Evolutionary conservation across 1,140 invertebrate genomes (phyloP), one percentile per base, ranked within the genome.

Genomic region (Batillaria attramentaria): DNA sequence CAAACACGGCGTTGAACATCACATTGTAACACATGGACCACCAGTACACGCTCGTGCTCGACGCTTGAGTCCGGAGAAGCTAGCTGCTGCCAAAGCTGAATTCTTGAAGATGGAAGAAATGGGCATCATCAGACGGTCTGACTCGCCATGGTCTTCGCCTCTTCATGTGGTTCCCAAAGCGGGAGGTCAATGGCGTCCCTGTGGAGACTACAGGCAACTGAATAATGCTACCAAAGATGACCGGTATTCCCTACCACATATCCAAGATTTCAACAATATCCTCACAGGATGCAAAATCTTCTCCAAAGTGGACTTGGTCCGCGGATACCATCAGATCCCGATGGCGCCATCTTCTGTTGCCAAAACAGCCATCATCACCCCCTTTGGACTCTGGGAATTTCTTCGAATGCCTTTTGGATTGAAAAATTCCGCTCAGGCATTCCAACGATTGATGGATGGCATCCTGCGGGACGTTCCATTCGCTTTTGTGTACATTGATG

Each of bases 151-250:
- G 91, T 85, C 91, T 24, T 90, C 88, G 5, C 90, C 91, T 31
- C 75, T 92, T 4, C 89, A 91, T 77, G 10, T 93, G 68, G 90
- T 91, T 0, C 82, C 81, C 10, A 93, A 93, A 76, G 83, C 86
- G 70, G 83, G 88, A 77, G 89, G 87, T 8, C 76, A 78, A 8
- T 91, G 86, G 81, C 78, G 92, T 39, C 82, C 88, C 0, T 91
- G 88, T 77, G 90, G 92, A 0, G 92, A 93, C 83, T 93, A 91
- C 78, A 81, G 90, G 5, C 57, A 72, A 24, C 78, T 93, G 0
- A 93, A 93, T 31, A 81, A 60, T 82, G 0, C 35, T 87, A 8
- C 92, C 91, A 8, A 72, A 54, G 66, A 74, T 57, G 43, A 77
- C 41, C 33, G 60, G 28, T 76, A 43, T 37, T 35, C 74, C 37